phyloP scores from a whole-genome alignment of 2,113 vertebrate species.

The Odocoileus virginianus region DNA sequence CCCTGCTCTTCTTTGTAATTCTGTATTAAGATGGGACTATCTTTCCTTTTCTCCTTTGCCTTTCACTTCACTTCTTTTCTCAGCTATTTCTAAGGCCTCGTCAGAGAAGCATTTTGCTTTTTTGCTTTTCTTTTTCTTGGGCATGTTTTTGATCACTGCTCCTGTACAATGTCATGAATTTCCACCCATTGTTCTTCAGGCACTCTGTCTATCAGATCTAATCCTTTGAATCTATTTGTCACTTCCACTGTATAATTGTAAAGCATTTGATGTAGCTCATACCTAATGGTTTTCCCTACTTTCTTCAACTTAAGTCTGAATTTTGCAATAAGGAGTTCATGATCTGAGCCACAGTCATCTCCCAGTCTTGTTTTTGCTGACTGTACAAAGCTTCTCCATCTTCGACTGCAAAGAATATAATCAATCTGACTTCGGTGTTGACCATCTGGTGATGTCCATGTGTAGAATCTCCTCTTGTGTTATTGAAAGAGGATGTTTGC shows the following conservation, averaged over 20 bases:
- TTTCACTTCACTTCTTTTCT: background rate
- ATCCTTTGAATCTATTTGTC: background rate
- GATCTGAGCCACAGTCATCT: background rate
- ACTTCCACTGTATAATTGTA: background rate
- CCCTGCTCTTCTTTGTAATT: background rate
- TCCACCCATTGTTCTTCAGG: background rate
- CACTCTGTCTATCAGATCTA: background rate
- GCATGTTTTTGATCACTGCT: background rate
- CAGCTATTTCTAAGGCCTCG: background rate
- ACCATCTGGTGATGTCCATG: background rate
- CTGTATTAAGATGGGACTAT: background rate
- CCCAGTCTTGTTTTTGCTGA: background rate
- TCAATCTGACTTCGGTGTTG: background rate
- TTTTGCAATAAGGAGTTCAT: background rate
- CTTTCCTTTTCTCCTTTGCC: background rate
- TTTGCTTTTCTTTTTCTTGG: background rate
- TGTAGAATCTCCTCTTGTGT: background rate
- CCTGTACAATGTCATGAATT: background rate
- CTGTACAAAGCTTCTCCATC: background rate
- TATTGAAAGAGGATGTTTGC: background rate
- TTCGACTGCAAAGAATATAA: background rate
- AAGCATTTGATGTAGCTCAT: background rate
- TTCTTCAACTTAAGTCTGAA: background rate
- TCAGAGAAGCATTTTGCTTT: background rate
- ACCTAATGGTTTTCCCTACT: background rate